Percentiles rank a stretch among this genome's conserved stretches.
Conservation (phyloP, 1,140 invertebrate genomes). For the Eufriesea mexicana region DNA sequence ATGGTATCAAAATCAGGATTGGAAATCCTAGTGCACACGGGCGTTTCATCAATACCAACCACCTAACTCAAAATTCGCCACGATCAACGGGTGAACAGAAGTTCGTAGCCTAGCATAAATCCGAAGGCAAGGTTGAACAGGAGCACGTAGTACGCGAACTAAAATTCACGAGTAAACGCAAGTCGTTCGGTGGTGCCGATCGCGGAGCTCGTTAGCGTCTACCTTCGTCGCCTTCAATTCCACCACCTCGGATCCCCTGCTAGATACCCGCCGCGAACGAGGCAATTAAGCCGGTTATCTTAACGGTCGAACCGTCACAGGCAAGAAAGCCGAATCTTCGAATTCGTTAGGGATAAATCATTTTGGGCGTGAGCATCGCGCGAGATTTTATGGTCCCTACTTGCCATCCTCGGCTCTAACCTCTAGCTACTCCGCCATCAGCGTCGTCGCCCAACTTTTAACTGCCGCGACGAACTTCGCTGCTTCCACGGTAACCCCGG, state of each 20-base stretch:
- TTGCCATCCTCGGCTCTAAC: not conserved
- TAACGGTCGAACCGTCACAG: slow-evolving; percentile 4
- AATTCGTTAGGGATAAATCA: slow-evolving; percentile 59
- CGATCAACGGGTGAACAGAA: too few species aligned
- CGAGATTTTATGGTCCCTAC: slow-evolving; percentile 49
- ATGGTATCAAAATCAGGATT: too few species aligned
- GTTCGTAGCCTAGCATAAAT: not conserved
- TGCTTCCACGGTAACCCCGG: slow-evolving; percentile 30
- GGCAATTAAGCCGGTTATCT: slow-evolving; percentile 45
- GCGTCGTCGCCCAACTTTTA: slow-evolving; percentile 55
- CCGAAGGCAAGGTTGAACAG: not conserved
- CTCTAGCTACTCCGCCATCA: not conserved
- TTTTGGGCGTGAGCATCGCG: slow-evolving; percentile 35
- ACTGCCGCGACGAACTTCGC: slow-evolving; percentile 56
- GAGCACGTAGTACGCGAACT: not conserved
- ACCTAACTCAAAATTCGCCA: not conserved
- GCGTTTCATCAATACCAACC: too few species aligned
- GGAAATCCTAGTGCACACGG: too few species aligned
- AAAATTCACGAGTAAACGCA: not conserved
- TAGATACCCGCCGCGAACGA: not conserved
- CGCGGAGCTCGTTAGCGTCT: slow-evolving; percentile 19
- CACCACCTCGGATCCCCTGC: not conserved
- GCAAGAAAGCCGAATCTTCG: slow-evolving; percentile 42
- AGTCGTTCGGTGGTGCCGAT: too few species aligned
- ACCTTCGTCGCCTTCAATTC: slow-evolving; percentile 23